Evolutionary conservation across 2,113 vertebrate genomes (phyloP).

Genomic region (Acrocephalus arundinaceus): DNA sequence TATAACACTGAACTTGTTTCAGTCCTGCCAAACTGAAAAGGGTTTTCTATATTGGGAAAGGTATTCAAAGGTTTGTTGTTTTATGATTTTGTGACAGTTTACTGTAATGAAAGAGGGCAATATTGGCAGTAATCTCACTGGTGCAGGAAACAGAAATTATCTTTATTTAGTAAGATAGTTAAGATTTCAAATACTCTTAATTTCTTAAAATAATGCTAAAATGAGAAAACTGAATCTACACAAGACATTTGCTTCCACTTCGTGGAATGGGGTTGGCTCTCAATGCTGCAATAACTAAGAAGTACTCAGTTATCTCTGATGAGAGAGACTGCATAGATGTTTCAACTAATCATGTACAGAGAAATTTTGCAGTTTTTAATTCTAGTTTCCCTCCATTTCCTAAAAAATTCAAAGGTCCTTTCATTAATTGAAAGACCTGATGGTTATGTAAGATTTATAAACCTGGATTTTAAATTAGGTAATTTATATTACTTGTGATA

Average conservation of each 20-base stretch:
- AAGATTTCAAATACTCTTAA: not conserved
- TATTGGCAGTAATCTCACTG: not conserved
- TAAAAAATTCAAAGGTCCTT: not conserved
- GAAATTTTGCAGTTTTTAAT: not conserved
- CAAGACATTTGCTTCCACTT: not conserved
- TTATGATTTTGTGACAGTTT: not conserved
- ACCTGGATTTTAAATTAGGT: not conserved
- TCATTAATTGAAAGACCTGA: not conserved
- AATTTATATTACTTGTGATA: not conserved
- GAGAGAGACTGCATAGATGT: not conserved
- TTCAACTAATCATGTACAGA: not conserved
- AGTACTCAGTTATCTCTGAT: not conserved
- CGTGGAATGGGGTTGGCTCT: not conserved
- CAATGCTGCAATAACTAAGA: not conserved
- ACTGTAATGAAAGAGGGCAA: not conserved
- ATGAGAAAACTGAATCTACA: not conserved
- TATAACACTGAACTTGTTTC: not conserved
- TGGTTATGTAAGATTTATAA: not conserved
- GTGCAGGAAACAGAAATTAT: not conserved
- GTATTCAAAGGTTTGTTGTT: not conserved
- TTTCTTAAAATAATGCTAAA: not conserved
- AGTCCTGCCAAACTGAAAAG: not conserved
- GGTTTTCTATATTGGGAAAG: not conserved
- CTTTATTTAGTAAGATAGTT: not conserved
- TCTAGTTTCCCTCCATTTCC: not conserved